Evolutionary conservation across 2,888 invertebrate genomes (phyloP).

Genomic region (Caenorhabditis wallacei): DNA sequence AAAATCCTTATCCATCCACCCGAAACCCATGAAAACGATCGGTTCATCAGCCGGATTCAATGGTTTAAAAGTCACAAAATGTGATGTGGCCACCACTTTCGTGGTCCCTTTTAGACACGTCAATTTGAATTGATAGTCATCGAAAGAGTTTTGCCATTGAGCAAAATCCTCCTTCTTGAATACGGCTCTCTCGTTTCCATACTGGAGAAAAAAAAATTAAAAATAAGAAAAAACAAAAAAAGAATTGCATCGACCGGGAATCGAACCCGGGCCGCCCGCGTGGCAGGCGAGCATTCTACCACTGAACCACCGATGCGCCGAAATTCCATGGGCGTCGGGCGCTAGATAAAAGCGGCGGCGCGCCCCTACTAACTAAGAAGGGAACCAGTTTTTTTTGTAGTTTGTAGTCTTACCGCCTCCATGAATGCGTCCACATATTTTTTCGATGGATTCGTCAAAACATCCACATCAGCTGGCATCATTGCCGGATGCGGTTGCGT

Average conservation of each 20-base stretch:
- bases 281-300: conserved; percentile 81
- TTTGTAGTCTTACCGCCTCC: conserved; percentile 7
- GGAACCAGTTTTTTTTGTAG: not conserved
- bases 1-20: conserved; percentile 4
- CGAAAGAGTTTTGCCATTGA: conserved; percentile 30
- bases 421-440: conserved; percentile 33
- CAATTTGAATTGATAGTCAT: conserved; percentile 32
- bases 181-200: conserved; percentile 18
- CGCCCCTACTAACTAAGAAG: not conserved
- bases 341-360: too few relatives aligned
- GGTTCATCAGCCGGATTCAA: not conserved
- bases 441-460: conserved; percentile 16
- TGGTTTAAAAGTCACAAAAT: conserved; percentile 6
- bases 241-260: conserved; percentile 77
- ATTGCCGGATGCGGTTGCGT: not conserved
- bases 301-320: conserved; percentile 75
- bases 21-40: conserved; percentile 14
- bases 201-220: conserved; percentile 2
- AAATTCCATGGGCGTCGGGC: not conserved
- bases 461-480: conserved; percentile 17
- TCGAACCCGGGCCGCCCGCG: conserved; percentile 80
- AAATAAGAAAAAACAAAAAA: conserved; percentile 18
- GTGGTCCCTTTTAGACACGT: conserved; percentile 26
- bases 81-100: not conserved
- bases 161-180: conserved; percentile 15